Evolutionary conservation across 2,113 vertebrate species (phyloP), one percentile per base, ranked within the genome.

Genomic region (Petroica traversi): DNA sequence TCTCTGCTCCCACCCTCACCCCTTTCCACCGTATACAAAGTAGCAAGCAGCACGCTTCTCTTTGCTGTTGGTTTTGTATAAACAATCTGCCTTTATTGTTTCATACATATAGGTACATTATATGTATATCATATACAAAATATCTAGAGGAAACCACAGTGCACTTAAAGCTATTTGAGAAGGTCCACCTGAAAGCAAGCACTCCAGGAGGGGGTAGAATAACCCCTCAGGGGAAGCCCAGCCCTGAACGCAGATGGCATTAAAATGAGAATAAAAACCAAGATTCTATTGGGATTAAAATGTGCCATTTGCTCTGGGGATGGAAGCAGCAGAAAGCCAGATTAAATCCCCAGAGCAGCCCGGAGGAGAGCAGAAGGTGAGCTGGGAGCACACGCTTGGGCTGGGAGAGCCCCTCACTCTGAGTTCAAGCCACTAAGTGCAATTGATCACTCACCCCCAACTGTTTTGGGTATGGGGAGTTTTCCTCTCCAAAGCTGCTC

Each of bases 81-180:
- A 96, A 96, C 75, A 80, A 83, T 28, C 54, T 85, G 82, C 63
- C 28, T 97, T 97, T 96, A 94, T 97, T 96, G 59, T 88, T 69
- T 84, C 75, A 43, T 85, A 51, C 9, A 66, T 79, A 49, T 24
- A 67, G 71, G 92, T 93, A 94, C 57, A 46, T 41, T 9, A n/a
- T 51, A 73, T 1, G 19, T 80, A 38, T 93, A 94, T 83, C 20
- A 95, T 41, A 41, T 41, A 41, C 41, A 93, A 97, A 94, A 66
- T 73, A 90, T 41, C 92, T 88, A 93, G 63, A 85, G 67, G 79
- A 94, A 87, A 85, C 40, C 59, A 86, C 14, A 3, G 66, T 85
- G 79, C 64, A 55, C 49, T 96, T 95, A 85, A 90, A 97, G 96
- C 89, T 93, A 57, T 36, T 57, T 62, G 61, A 94, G 85, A 90